Base-by-base conservation (phyloP, 2,797 vertebrate species). In the Podargus strigoides region DNA sequence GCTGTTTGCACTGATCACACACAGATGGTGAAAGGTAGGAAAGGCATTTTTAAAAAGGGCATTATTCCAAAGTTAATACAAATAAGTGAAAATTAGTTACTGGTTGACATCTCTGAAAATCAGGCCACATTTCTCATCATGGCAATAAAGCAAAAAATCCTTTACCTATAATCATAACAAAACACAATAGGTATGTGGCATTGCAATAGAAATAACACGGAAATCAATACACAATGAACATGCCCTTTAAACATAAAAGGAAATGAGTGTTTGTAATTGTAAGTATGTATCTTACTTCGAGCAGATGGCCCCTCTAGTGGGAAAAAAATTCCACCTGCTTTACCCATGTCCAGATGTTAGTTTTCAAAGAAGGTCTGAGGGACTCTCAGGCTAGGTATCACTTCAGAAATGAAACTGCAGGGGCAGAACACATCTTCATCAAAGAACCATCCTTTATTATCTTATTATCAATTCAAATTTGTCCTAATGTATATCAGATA, bases 311-410 rank as follows among this genome's bases (percentile, higher is more conserved):
- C 47, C 7, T 34, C 9, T 62, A 63, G 8, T 27, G 9, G 10
- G 14, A 24, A 76, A 91, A 79, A 80, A 62, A 3, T 0, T 42
- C 23, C 36, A 22, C 30, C 24, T 80, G 10, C 12, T 28, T 59
- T 44, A 26, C 39, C 22, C 4, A 2, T 2, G 0, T 55, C 63
- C 55, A 66, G 28, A 28, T 10, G 3, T 1, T 14, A 3, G 6
- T 55, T 77, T 94, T 59, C 28, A 20, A 63, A 42, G 58, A 39
- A 22, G 2, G 2, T 68, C 44, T 67, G 60, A 67, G 39, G 22
- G 28, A 24, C 16, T 47, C 10, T 58, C 9, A 50, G 36, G 9
- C 23, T 10, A 22, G 6, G 1, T 55, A 11, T 12, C 23, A 13
- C 68, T 80, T 52, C 28, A 80, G 62, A 28, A 87, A 34, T 16